These are phyloP conservation scores for Oeneis ivallda DNA, from an alignment of 2,888 invertebrate species.

Conservation along the genomic window DNA sequence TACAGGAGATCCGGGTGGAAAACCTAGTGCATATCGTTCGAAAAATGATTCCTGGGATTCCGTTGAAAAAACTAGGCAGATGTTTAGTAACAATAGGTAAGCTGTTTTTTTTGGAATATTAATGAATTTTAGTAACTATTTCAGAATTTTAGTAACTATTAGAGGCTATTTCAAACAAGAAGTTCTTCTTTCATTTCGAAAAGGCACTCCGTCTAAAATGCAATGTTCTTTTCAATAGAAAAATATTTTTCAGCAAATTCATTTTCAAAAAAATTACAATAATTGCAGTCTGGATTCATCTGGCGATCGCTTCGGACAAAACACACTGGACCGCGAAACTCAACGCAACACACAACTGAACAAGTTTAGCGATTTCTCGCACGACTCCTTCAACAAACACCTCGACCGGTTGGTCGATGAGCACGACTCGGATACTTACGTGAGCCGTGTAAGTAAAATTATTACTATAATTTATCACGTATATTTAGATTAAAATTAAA, in stretches of 20 bases:
- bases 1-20: conserved; percentile 66
- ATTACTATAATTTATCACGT: no score
- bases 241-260: not conserved
- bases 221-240: not conserved
- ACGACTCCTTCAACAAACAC: conserved; percentile 71
- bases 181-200: no score
- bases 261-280: not conserved
- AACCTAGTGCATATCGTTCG: conserved; percentile 48
- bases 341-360: conserved; percentile 83
- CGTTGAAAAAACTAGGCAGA: conserved; percentile 89
- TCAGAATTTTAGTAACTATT: no score
- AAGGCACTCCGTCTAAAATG: no score
- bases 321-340: conserved; percentile 82
- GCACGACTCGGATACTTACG: conserved; percentile 68
- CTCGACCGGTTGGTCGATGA: conserved; percentile 74
- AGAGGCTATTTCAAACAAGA: no score
- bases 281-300: conserved; percentile 37
- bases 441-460: conserved; percentile 61
- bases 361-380: conserved; percentile 74
- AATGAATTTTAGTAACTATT: no score
- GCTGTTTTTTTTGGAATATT: conserved; percentile 9
- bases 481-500: no score
- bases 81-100: conserved; percentile 82
- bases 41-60: conserved; percentile 92
- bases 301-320: conserved; percentile 47